These are phyloP conservation scores for Monarcha castaneiventris DNA, from an alignment of 2,113 vertebrate species.

Conservation along the genomic window DNA sequence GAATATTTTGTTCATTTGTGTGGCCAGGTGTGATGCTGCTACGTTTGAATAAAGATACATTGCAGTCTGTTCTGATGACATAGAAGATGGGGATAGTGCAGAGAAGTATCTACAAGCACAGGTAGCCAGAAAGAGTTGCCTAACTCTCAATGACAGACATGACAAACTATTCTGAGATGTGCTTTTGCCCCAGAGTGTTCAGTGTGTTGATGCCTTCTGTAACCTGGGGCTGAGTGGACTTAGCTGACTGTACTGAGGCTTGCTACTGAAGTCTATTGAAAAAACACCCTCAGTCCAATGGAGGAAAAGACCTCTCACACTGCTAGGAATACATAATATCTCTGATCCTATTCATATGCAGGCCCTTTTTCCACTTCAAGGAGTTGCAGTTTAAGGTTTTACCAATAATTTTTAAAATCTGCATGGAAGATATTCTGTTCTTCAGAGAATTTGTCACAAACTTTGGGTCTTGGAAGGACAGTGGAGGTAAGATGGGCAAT, in stretches of 20 bases:
- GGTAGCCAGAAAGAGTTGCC: not conserved
- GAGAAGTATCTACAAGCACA: not conserved
- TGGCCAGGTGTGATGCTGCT: not conserved
- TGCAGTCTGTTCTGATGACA: not conserved
- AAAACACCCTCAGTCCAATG: not conserved
- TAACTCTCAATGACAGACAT: not conserved
- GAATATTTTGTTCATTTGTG: not conserved
- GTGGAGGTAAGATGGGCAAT: not conserved
- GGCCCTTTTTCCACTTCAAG: not conserved
- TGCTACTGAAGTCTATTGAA: not conserved
- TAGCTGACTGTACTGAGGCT: not conserved
- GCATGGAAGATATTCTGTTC: not conserved
- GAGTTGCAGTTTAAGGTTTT: not conserved
- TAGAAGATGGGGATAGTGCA: not conserved
- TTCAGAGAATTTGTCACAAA: not conserved
- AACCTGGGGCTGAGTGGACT: not conserved
- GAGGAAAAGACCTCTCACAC: not conserved
- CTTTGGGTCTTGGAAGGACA: not conserved
- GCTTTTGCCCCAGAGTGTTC: not conserved
- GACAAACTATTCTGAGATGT: not conserved
- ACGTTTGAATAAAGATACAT: not conserved
- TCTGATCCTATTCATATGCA: not conserved
- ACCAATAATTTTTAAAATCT: not conserved
- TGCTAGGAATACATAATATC: accelerated
- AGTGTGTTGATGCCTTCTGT: not conserved